Evolutionary conservation across 2,113 vertebrate genomes (phyloP).

Genomic region (Perognathus longimembris): DNA sequence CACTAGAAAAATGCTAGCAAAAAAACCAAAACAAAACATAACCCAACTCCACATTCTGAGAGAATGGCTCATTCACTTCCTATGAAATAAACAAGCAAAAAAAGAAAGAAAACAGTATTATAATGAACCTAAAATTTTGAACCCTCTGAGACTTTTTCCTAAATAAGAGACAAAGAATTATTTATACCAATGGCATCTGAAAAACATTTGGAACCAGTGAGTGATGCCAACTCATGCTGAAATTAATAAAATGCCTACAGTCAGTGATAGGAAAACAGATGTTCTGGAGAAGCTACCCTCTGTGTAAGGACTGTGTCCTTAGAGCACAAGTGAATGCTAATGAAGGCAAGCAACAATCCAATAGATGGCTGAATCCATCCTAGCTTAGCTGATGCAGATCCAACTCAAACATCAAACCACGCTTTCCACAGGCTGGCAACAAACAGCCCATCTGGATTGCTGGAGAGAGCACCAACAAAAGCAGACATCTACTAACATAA

Average conservation of each 20-base stretch:
- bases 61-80: neutral
- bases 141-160: conserved; percentile 5
- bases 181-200: conserved; percentile 40
- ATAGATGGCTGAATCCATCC: conserved; percentile 38
- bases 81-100: neutral
- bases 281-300: neutral
- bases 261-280: neutral
- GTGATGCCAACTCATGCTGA: neutral
- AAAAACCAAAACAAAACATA: neutral
- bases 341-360: neutral
- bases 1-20: conserved; percentile 8
- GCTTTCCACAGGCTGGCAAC: conserved; percentile 26
- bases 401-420: conserved; percentile 56
- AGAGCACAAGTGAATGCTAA: conserved; percentile 27
- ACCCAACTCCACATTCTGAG: neutral
- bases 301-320: neutral
- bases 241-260: conserved; percentile 43
- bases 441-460: conserved; percentile 55
- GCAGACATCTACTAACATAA: conserved; percentile 49
- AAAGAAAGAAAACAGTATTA: conserved; percentile 46
- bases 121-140: neutral
- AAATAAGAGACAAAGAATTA: conserved; percentile 55
- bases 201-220: conserved; percentile 26
- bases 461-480: conserved; percentile 9
- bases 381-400: conserved; percentile 17